Conservation (phyloP, 2,797 vertebrate species). For the Euthynnus affinis region DNA sequence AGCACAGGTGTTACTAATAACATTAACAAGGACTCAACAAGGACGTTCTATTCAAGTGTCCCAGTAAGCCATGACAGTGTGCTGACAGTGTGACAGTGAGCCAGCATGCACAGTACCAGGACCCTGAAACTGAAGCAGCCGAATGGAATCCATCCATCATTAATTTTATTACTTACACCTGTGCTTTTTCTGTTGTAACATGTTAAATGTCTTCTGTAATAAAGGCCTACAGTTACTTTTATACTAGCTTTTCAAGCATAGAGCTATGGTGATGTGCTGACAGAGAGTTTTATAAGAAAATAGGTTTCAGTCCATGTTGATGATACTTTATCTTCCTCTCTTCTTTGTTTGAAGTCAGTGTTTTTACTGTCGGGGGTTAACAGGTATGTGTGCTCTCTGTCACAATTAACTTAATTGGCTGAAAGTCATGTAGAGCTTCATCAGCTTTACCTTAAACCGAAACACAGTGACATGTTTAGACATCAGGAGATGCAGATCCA, state of each 20-base stretch:
- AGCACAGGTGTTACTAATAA: too few relatives aligned
- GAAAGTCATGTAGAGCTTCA: not conserved
- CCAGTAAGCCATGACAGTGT: too few relatives aligned
- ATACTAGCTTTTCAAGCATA: not conserved
- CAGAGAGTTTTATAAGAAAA: not conserved
- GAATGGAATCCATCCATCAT: too few relatives aligned
- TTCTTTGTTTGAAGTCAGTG: not conserved
- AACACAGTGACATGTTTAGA: not conserved
- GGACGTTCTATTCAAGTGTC: too few relatives aligned
- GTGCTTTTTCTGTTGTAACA: too few relatives aligned
- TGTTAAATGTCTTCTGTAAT: not conserved
- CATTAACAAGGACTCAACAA: too few relatives aligned
- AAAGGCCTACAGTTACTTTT: not conserved
- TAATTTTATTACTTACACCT: too few relatives aligned
- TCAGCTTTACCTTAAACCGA: not conserved
- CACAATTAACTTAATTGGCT: not conserved
- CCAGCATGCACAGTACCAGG: too few relatives aligned
- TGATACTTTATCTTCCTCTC: not conserved
- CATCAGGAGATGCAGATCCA: too few relatives aligned
- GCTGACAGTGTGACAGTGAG: too few relatives aligned
- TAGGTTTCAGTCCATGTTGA: not conserved
- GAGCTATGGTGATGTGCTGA: not conserved
- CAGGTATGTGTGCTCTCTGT: not conserved
- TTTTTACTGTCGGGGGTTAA: fast-evolving
- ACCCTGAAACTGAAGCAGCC: too few relatives aligned